Evolutionary conservation across 2,888 invertebrate genomes (phyloP).

Genomic region (Sepioteuthis lessoniana): DNA sequence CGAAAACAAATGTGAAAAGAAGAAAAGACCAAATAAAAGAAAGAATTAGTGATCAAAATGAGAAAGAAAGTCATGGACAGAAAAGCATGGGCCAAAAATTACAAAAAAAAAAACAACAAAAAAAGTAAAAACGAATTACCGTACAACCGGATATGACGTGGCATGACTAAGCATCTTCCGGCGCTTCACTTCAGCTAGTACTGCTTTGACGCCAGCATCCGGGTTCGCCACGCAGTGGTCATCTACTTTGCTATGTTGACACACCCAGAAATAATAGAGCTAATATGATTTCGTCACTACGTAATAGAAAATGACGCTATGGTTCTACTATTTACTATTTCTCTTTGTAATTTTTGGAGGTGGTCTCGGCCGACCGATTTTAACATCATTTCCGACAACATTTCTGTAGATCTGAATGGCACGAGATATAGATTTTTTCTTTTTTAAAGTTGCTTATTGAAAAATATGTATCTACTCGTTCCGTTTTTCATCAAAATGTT

Average conservation of each 20-base stretch:
- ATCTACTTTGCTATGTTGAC: not conserved
- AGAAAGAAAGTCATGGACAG: too few species aligned
- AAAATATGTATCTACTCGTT: too few species aligned
- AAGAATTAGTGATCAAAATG: not conserved
- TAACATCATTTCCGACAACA: not conserved
- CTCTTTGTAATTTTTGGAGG: not conserved
- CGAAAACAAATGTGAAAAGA: not conserved
- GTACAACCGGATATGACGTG: not conserved
- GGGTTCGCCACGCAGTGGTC: not conserved
- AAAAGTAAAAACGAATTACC: not conserved
- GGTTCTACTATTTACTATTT: not conserved
- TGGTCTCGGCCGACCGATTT: not conserved
- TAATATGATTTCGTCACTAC: not conserved
- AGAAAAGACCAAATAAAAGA: not conserved
- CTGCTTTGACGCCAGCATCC: not conserved
- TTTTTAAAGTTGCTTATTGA: too few species aligned
- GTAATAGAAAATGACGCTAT: not conserved
- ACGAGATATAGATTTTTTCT: too few species aligned
- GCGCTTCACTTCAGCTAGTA: not conserved
- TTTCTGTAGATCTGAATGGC: not conserved
- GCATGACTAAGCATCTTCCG: not conserved
- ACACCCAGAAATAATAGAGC: not conserved
- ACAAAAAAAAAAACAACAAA: not conserved
- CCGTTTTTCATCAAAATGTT: too few species aligned
- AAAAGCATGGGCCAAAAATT: too few species aligned